Base-by-base conservation (phyloP, 1,140 invertebrate species). In the Euwallacea similis region DNA sequence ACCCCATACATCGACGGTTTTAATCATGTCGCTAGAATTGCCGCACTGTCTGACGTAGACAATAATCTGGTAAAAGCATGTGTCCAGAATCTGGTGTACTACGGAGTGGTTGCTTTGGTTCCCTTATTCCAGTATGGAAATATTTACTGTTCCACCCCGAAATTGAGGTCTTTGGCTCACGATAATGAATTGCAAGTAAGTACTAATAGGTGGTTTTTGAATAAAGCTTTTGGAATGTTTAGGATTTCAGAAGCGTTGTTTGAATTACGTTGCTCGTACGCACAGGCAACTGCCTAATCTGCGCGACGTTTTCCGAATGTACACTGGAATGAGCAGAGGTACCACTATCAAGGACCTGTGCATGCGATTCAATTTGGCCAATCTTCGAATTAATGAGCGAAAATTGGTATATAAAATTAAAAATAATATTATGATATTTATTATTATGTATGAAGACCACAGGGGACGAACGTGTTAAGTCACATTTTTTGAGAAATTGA, bases 71-170 rank as follows among this genome's bases (percentile, higher is more conserved):
- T 98, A 0, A 98, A 98, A 83, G 92, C 94, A 7, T 97, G 94
- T 80, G 89, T 98, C 53, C 94, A 97, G 81, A 98, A 98, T 85
- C 85, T 98, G 64, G 86, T 96, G 77, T 97, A 89, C 81, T 89
- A 88, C 71, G 86, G 85, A 33, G 86, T 88, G 15, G 89, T 95
- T 3, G 90, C 90, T 13, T 81, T 98, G 33, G 90, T 97, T 62
- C 93, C 95, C 7, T 90, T 98, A 75, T 91, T 98, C 76, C 95
- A 95, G 81, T 98, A 98, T 82, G 91, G 93, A 72, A 98, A 98
- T 82, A 90, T 96, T 72, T 98, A 98, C 82, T 89, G 92, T 60
- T 88, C 90, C 9, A 97, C 94, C 4, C 88, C 93, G n/a, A 89
- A 90, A 77, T 85, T 97, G 0, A 88, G 89, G 74, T 84, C 88